Conservation (phyloP, 2,888 invertebrate species). For the Drosophila meridiana region DNA sequence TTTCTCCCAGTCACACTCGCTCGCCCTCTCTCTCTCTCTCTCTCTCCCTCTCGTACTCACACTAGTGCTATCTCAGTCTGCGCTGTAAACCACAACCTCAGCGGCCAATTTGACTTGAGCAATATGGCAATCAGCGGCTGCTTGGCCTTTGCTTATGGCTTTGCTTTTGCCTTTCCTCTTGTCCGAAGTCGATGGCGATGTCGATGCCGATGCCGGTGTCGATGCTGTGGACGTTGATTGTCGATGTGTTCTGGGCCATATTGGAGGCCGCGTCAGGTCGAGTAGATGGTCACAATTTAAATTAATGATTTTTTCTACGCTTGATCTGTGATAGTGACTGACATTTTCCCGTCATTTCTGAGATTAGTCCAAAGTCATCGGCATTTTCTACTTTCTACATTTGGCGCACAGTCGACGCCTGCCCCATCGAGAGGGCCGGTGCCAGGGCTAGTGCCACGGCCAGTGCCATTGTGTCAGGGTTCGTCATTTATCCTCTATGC, state of each 20-base stretch:
- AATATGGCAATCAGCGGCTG: slow-evolving; percentile 64
- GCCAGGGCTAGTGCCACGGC: neutral
- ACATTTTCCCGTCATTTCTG: slow-evolving; percentile 75
- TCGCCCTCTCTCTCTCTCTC: slow-evolving; percentile 6
- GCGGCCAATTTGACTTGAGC: slow-evolving; percentile 65
- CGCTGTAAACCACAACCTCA: slow-evolving; percentile 41
- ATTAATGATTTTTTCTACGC: slow-evolving; percentile 82
- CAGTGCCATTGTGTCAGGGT: slow-evolving; percentile 33
- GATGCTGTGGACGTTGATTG: slow-evolving; percentile 39
- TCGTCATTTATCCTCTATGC: slow-evolving; percentile 64
- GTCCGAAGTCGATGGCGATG: slow-evolving; percentile 24
- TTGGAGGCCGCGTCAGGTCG: slow-evolving; percentile 45
- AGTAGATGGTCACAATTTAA: slow-evolving; percentile 82
- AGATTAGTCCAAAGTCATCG: slow-evolving; percentile 77
- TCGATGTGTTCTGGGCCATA: slow-evolving; percentile 57
- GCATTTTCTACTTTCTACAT: slow-evolving; percentile 73
- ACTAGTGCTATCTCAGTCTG: slow-evolving; percentile 3
- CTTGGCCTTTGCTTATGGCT: slow-evolving; percentile 45
- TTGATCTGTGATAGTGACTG: slow-evolving; percentile 81
- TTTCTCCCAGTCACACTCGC: slow-evolving; percentile 55
- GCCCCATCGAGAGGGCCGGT: slow-evolving; percentile 14
- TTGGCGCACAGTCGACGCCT: slow-evolving; percentile 47
- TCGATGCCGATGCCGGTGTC: slow-evolving; percentile 27
- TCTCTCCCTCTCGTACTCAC: no score
- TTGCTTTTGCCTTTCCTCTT: slow-evolving; percentile 33